Evolutionary conservation across 2,797 vertebrate genomes (phyloP).

Genomic region (Acropternis orthonyx): DNA sequence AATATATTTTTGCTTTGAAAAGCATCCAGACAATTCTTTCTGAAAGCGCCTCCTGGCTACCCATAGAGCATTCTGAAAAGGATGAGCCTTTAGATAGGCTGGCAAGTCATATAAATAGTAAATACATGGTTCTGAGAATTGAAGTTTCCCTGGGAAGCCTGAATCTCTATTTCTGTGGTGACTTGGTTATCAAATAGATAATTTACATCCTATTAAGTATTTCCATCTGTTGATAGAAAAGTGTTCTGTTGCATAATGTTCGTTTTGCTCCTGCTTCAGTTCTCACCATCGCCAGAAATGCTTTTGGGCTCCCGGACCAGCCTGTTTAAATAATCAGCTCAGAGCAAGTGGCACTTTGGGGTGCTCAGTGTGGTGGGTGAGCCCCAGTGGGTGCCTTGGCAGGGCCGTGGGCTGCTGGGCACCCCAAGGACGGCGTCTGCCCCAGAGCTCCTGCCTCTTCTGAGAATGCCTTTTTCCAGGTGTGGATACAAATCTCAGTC

Average conservation of each 20-base stretch:
- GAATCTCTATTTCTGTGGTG: background rate
- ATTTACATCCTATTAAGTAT: conserved; percentile 37
- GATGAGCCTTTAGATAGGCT: background rate
- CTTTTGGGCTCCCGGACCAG: background rate
- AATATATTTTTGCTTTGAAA: conserved; percentile 44
- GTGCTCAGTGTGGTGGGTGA: background rate
- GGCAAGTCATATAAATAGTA: conserved; percentile 26
- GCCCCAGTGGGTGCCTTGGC: background rate
- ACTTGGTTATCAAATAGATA: conserved; percentile 25
- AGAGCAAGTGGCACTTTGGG: background rate
- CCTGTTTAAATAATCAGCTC: background rate
- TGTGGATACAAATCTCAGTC: background rate
- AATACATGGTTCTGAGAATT: background rate
- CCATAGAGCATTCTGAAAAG: background rate
- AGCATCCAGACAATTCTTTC: background rate
- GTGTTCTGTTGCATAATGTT: background rate
- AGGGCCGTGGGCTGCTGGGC: background rate
- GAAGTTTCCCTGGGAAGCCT: conserved; percentile 40
- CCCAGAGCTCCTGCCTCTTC: background rate
- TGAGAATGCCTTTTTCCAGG: background rate
- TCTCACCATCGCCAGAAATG: background rate
- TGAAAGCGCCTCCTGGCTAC: conserved; percentile 52
- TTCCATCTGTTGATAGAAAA: conserved; percentile 40
- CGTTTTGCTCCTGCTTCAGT: background rate
- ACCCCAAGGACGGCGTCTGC: background rate